Evolutionary conservation across 2,113 vertebrate genomes (phyloP), one percentile per base, ranked within the genome.

Genomic region (Elephantulus edwardii): DNA sequence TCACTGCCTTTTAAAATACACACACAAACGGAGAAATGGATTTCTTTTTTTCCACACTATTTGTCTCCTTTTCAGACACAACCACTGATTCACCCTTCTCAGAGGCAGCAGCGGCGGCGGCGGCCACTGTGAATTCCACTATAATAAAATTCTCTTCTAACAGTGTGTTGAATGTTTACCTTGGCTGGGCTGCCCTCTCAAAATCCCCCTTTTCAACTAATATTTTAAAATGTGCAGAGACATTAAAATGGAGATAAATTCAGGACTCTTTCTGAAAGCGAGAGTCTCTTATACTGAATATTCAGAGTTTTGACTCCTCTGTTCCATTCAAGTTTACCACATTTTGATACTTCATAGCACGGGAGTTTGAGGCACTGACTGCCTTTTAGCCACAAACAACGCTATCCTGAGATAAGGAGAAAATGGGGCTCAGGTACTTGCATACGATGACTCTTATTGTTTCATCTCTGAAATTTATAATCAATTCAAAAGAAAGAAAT

Each of bases 201-300:
- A 98, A n/a, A 98, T 97, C 96, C 95, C 91, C 88, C 76, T 95
- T 97, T 97, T 97, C 95, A 93, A 96, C 96, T 95, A 96, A 97
- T 97, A 97, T 98, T 97, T 96, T 97, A 91, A 98, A 97, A 97
- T 95, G 96, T 96, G 97, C 93, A 97, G 97, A 96, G 96, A 95
- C 86, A 97, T 97, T 97, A 97, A 97, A 96, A 98, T 97, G 97
- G 96, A 97, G 8, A 78, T 96, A 95, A 98, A 97, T 97, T 95
- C 97, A 97, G 95, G 95, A 90, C 84, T 93, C 89, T 96, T 96
- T 97, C 95, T 94, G 91, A 82, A 95, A 92, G 94, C 19, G 50
- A 96, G 95, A 33, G 0, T 56, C 90, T 91, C 95, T 91, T 68
- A 77, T 0, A 60, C 83, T 62, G 84, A 95, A 95, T 93, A 92